Evolutionary conservation across 2,113 vertebrate genomes (phyloP), one percentile per base, ranked within the genome.

Genomic region (Empidonax traillii): DNA sequence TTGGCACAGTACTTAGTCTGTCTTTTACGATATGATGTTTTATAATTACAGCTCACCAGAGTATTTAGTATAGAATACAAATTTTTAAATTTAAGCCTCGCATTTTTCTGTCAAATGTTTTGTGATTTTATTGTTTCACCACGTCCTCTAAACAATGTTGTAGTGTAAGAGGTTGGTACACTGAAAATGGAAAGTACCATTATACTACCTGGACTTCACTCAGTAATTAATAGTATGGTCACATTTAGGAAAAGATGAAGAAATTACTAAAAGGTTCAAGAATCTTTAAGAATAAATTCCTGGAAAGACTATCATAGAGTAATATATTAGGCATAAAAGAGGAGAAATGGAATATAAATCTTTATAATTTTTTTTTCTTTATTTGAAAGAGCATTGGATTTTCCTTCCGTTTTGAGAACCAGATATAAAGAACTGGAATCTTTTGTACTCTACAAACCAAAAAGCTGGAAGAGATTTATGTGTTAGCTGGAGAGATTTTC

Each of bases 31-130:
- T 46, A 69, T 10, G 14, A 55, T 87, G 33, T 71, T 78, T 72
- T 69, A n/a, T 79, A 94, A 89, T 85, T 72, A 39, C 35, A 89
- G n/a, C 21, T 91, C 43, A 41, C 56, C 41, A 61, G 20, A 59
- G 10, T 90, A 67, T 67, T 92, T 41, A 79, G 35, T 72, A 33
- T 67, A 87, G 73, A 78, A 56, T 39, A 65, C n/a, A 87, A 80
- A 43, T 33, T 77, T 87, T 79, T 67, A 90, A 31, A 46, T 79
- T 72, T 87, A 66, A 73, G 51, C 27, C 10, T 75, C 52, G 12
- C 41, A 79, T 87, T 92, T 93, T 79, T 75, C 4, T 96, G 62
- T 91, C 58, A 69, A 73, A 53, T 73, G 23, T 87, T 96, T 89
- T 3, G 2, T 91, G 51, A 63, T 61, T 69, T 94, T 93, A 41